Evolutionary conservation across 2,797 vertebrate genomes (phyloP), one percentile per base, ranked within the genome.

Genomic region (Thamnophis elegans): DNA sequence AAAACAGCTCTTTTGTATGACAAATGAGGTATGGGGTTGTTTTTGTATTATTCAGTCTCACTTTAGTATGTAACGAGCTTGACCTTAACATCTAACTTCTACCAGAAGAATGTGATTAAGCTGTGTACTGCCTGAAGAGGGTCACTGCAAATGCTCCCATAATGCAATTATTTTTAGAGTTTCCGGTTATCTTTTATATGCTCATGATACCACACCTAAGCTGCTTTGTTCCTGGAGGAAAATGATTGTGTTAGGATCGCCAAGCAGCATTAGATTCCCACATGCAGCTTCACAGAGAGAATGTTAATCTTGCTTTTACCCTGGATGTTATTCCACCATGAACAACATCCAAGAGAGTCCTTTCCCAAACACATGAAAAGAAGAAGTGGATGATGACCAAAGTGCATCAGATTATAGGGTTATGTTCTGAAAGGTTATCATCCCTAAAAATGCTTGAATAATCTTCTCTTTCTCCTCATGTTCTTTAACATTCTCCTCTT

Each of bases 111-210:
- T 8, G 62, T 90, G 94, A 94, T 53, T 93, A 94, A 95, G 51
- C 82, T 85, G 82, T 94, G 56, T 82, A 88, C 94, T 54, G 93
- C 95, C 94, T 93, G 94, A 96, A 96, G 92, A 90, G 89, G 94
- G 95, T 93, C 94, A 94, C 60, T 93, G 92, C 87, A 91, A 92
- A 85, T 86, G 91, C 92, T 94, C 92, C 93, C 92, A 7, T 68
- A 87, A 87, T 89, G 87, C 14, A 18, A 62, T 93, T 96, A 96
- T 96, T 96, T 96, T 96, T 95, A 94, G 95, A 93, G 92, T 47
- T 94, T 96, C 96, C 82, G 1, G 90, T 90, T 93, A 95, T 95
- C 94, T 93, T 93, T 85, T 85, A 12, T 94, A 90, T 92, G 91
- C 91, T 88, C 90, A 3, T 95, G 88, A 68, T 95, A 87, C 95